These are phyloP conservation scores for Bimastos eiseni DNA, from an alignment of 2,888 invertebrate species.

Conservation along the genomic window DNA sequence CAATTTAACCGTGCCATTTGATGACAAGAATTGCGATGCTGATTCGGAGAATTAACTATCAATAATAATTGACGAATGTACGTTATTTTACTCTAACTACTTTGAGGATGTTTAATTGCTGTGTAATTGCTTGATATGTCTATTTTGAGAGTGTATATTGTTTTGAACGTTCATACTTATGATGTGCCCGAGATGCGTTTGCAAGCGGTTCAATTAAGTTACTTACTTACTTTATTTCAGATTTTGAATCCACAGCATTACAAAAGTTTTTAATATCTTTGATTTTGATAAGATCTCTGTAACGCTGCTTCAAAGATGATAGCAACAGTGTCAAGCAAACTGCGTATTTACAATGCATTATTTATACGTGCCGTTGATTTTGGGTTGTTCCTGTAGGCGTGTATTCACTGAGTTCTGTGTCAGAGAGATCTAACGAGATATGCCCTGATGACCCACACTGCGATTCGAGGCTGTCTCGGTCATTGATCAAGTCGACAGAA, in stretches of 20 bases:
- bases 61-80: no score
- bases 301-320: neutral
- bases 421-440: neutral
- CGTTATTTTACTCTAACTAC: no score
- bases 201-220: no score
- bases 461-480: constrained; percentile 8
- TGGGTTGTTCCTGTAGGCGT: neutral
- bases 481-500: neutral
- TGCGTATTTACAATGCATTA: neutral
- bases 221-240: no score
- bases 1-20: neutral
- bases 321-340: neutral
- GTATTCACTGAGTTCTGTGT: neutral
- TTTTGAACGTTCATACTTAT: no score
- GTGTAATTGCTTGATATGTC: no score
- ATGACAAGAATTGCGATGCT: neutral
- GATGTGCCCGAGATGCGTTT: no score
- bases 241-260: no score
- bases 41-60: no score
- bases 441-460: constrained; percentile 7
- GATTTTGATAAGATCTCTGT: neutral
- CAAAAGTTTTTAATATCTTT: no score
- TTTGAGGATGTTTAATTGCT: no score
- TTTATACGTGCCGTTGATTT: neutral
- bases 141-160: no score